These are phyloP conservation scores for Geodia barretti DNA, from an alignment of 37 sponge, comb jelly and placozoan genomes.

Conservation along the genomic window DNA sequence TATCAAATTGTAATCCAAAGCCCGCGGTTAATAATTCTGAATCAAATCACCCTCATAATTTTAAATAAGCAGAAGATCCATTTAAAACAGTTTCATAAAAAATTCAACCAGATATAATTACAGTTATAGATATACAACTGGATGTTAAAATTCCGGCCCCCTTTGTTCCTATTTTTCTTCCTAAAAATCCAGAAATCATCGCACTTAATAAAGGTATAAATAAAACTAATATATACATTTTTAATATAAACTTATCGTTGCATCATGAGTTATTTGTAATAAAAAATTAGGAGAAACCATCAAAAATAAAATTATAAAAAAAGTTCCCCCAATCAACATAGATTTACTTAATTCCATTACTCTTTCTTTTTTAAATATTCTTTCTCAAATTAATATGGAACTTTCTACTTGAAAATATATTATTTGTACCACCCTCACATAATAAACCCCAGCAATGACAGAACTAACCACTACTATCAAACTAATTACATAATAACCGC, in stretches of 20 bases:
- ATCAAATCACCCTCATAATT: constrained; percentile 70
- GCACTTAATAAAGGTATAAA: constrained; percentile 77
- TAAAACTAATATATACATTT: constrained; percentile 75
- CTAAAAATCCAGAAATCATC: constrained; percentile 65
- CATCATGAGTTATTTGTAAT: constrained; percentile 62
- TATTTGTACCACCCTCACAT: constrained; percentile 81
- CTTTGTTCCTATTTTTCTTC: constrained; percentile 64
- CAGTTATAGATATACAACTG: constrained; percentile 38
- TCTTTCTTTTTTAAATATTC: constrained; percentile 30
- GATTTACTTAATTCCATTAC: constrained; percentile 28
- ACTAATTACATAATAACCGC: constrained; percentile 74
- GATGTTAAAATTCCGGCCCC: constrained; percentile 61
- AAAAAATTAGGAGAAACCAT: constrained; percentile 58
- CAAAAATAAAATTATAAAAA: constrained; percentile 63
- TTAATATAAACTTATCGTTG: constrained; percentile 61
- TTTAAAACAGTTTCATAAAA: constrained; percentile 64
- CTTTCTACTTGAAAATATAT: constrained; percentile 74
- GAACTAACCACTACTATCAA: constrained; percentile 58
- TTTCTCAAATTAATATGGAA: constrained; percentile 70
- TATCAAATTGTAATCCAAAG: constrained; percentile 77
- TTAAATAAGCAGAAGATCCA: constrained; percentile 50
- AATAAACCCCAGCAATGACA: constrained; percentile 81
- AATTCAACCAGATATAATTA: constrained; percentile 53
- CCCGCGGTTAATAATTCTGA: constrained; percentile 55
- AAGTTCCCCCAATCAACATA: constrained; percentile 45